Conservation (phyloP, 2,113 vertebrate species). For the Dromaius novaehollandiae region DNA sequence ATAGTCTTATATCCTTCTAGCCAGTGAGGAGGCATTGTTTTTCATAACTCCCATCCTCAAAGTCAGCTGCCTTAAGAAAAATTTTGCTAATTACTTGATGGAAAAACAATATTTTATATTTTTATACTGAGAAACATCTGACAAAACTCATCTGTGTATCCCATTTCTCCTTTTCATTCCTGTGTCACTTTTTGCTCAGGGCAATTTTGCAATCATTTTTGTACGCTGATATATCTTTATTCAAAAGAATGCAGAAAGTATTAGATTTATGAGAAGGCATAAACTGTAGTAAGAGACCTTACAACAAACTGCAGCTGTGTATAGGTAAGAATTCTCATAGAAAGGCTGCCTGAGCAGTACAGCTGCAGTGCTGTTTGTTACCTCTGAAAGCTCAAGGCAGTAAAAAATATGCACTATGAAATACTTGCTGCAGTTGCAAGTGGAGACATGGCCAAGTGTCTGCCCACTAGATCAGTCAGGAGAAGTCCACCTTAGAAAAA, state of each 20-base stretch:
- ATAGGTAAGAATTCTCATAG: not conserved
- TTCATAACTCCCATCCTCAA: not conserved
- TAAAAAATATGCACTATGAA: not conserved
- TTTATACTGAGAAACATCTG: not conserved
- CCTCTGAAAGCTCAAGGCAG: not conserved
- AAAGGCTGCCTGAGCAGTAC: not conserved
- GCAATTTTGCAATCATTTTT: not conserved
- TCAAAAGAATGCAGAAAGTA: not conserved
- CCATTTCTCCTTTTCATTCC: not conserved
- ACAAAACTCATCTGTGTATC: not conserved
- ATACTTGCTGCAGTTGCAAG: not conserved
- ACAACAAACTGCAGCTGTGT: not conserved
- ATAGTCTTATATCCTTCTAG: not conserved
- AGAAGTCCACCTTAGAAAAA: not conserved
- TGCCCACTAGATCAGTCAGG: not conserved
- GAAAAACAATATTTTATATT: not conserved
- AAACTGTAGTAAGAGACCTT: not conserved
- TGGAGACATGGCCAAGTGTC: not conserved
- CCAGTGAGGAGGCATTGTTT: not conserved
- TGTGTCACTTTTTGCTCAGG: not conserved
- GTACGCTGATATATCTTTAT: not conserved
- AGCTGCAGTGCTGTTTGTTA: not conserved
- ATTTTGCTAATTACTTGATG: not conserved
- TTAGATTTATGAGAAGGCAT: not conserved
- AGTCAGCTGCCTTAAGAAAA: not conserved